These are phyloP conservation scores for Stichodactyla helianthus DNA, from an alignment of 64 coral and sea anemone genomes.

Conservation along the genomic window DNA sequence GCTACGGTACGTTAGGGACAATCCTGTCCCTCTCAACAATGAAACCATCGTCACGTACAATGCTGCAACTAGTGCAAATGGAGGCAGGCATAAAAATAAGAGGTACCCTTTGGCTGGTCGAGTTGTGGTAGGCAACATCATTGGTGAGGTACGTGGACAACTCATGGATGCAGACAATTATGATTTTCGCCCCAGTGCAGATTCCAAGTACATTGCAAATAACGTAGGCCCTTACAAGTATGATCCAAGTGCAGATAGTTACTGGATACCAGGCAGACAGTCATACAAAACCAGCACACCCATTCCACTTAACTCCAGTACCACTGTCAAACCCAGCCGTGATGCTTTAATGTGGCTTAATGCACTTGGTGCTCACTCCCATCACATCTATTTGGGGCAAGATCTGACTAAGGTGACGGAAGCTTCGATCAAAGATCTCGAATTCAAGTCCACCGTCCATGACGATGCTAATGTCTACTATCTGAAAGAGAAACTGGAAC, in stretches of 20 bases:
- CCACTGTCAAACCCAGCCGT: slow-evolving; percentile 9
- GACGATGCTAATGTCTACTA: slow-evolving; percentile 51
- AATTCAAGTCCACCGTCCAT: slow-evolving; percentile 24
- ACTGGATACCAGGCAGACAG: slow-evolving; percentile 57
- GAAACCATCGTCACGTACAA: slow-evolving; percentile 21
- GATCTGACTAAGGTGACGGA: slow-evolving; percentile 19
- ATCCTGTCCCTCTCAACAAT: slow-evolving; percentile 52
- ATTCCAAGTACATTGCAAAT: slow-evolving; percentile 10
- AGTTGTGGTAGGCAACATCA: slow-evolving; percentile 18
- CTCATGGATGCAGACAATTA: slow-evolving; percentile 47
- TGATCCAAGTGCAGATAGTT: background rate
- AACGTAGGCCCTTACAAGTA: slow-evolving; percentile 35
- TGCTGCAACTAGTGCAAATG: slow-evolving; percentile 41
- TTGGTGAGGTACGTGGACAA: slow-evolving; percentile 24
- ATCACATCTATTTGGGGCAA: slow-evolving; percentile 54
- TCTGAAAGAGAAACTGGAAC: slow-evolving; percentile 27
- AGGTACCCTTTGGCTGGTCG: slow-evolving; percentile 25
- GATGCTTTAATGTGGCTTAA: slow-evolving; percentile 82
- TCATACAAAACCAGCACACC: slow-evolving; percentile 45
- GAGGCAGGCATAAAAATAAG: slow-evolving; percentile 7
- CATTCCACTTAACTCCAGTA: slow-evolving; percentile 24
- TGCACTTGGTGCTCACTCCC: slow-evolving; percentile 5
- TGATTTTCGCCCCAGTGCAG: slow-evolving; percentile 31
- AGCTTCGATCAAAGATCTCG: background rate
- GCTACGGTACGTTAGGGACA: slow-evolving; percentile 24